These are phyloP conservation scores for Siniperca chuatsi DNA, from an alignment of 2,113 vertebrate species.

Conservation along the genomic window DNA sequence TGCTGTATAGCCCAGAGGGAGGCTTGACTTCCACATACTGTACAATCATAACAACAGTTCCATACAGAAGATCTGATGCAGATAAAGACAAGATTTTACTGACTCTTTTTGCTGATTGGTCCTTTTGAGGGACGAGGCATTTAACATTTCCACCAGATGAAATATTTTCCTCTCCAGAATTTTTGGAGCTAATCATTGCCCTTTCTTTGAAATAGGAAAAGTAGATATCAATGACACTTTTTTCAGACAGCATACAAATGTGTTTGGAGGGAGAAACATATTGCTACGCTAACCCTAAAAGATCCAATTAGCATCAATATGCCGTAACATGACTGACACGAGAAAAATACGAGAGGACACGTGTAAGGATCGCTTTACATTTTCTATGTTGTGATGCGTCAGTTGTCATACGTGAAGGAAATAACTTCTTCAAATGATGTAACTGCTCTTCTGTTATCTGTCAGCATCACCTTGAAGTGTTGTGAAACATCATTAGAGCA, in stretches of 20 bases:
- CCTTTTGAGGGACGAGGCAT: constrained; percentile 5
- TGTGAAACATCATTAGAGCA: constrained; percentile 21
- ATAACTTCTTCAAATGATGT: constrained; percentile 19
- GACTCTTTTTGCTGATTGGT: constrained; percentile 4
- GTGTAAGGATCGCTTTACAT: not conserved
- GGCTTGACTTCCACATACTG: constrained; percentile 51
- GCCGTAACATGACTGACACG: not conserved
- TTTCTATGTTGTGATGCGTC: constrained; percentile 1
- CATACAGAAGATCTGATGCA: constrained; percentile 25
- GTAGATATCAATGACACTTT: not conserved
- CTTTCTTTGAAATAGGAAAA: not conserved
- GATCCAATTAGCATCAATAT: not conserved
- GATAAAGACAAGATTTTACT: constrained; percentile 29
- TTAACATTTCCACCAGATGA: constrained; percentile 27
- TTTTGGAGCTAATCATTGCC: not conserved
- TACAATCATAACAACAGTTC: constrained; percentile 27
- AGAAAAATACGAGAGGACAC: not conserved
- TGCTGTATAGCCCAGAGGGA: constrained; percentile 50
- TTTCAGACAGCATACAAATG: not conserved
- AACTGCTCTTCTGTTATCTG: constrained; percentile 32
- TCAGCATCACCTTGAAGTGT: constrained; percentile 32
- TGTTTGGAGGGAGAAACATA: no score
- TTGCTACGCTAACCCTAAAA: not conserved
- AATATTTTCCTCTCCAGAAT: not conserved
- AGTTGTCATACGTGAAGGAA: constrained; percentile 12